A percentile compares a stretch with the other conserved stretches of the same genome.
Conservation (phyloP, 1,140 invertebrate genomes). For the Coboldia fuscipes region DNA sequence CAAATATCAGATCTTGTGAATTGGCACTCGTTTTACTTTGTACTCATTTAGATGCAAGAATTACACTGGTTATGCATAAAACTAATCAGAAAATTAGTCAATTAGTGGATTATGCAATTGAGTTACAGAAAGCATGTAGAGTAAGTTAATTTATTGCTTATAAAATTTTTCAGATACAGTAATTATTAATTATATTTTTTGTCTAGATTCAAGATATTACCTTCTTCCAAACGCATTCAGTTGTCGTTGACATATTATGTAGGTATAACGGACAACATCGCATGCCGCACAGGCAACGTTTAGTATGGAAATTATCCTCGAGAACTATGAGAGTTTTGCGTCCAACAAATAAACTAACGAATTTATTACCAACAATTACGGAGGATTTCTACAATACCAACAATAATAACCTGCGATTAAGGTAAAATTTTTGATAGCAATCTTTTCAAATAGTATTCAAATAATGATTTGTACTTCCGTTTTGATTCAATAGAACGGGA, state of each 20-base stretch:
- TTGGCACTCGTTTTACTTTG: constrained; percentile 47
- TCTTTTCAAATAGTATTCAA: neutral
- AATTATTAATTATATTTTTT: constrained; percentile 1
- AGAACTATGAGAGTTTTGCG: constrained; percentile 41
- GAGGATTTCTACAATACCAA: constrained; percentile 25
- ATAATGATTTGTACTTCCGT: constrained; percentile 6
- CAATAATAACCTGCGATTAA: constrained; percentile 1
- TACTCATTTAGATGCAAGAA: constrained; percentile 32
- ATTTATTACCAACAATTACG: constrained; percentile 47
- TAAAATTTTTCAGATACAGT: neutral
- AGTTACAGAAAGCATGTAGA: constrained; percentile 34
- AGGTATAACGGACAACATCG: constrained; percentile 47
- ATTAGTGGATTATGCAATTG: constrained; percentile 30
- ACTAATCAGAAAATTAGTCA: constrained; percentile 6
- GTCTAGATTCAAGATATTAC: constrained; percentile 39
- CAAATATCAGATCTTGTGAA: constrained; percentile 38
- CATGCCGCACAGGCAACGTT: constrained; percentile 43
- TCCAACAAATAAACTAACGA: constrained; percentile 48
- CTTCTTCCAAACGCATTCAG: constrained; percentile 32
- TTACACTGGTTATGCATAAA: constrained; percentile 6
- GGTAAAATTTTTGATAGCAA: neutral
- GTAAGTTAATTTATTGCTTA: constrained; percentile 17
- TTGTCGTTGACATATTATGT: constrained; percentile 34
- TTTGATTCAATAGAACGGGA: constrained; percentile 24
- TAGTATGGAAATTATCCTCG: constrained; percentile 46